Evolutionary conservation across 1,140 invertebrate species (phyloP).

Genomic region (Laupala kohalensis): DNA sequence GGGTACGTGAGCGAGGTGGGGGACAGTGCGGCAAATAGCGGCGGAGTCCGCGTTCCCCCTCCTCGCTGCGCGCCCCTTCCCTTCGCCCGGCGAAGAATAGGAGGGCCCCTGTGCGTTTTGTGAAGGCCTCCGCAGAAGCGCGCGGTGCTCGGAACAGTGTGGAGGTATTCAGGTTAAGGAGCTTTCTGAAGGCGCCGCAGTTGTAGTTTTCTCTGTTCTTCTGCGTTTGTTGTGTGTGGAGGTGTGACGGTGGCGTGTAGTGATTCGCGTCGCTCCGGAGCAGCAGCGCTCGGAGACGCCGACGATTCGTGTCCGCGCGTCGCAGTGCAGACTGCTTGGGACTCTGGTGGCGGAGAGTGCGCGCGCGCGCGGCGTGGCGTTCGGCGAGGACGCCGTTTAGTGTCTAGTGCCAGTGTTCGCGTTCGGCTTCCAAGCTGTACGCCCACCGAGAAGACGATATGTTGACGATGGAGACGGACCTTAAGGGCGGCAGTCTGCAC

Average conservation of each 20-base stretch:
- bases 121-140: conserved; percentile 7
- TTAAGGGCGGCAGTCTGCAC: conserved; percentile 69
- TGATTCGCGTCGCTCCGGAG: conserved; percentile 32
- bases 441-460: conserved; percentile 57
- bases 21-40: conserved; percentile 85
- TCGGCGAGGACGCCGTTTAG: not conserved
- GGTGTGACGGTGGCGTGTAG: conserved; percentile 9
- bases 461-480: conserved; percentile 77
- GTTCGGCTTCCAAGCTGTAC: conserved; percentile 44
- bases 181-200: too few relatives aligned
- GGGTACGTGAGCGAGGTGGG: conserved; percentile 98
- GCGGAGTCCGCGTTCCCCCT: too few relatives aligned
- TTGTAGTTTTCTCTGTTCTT: too few relatives aligned
- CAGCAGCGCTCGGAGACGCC: conserved; percentile 45
- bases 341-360: not conserved
- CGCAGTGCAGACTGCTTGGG: not conserved
- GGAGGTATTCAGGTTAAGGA: conserved; percentile 17
- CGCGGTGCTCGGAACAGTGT: conserved; percentile 8
- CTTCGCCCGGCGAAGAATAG: not conserved
- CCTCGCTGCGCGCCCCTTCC: too few relatives aligned
- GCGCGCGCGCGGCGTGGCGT: not conserved
- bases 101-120: conserved; percentile 3
- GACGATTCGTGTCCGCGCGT: conserved; percentile 63
- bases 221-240: too few relatives aligned
- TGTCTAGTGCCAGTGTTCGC: not conserved